These are phyloP conservation scores for Microcebus ravelobensis DNA, from an alignment of 2,113 vertebrate genomes.

Conservation along the genomic window DNA sequence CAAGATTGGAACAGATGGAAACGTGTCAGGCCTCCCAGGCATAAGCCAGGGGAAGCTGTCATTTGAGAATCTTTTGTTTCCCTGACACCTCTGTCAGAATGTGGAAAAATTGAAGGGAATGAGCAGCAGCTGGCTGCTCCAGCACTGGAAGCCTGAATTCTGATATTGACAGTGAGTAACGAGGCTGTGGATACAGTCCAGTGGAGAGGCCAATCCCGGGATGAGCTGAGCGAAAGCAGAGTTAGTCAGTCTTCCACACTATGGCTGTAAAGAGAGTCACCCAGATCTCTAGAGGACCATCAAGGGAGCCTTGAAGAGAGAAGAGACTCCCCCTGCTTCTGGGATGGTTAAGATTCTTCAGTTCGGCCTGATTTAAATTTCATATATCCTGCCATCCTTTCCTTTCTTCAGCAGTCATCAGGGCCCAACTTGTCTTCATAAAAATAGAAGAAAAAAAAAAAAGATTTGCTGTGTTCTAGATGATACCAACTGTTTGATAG, in stretches of 20 bases:
- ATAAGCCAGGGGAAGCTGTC: not conserved
- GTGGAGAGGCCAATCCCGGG: not conserved
- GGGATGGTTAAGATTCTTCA: not conserved
- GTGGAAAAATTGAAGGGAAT: not conserved
- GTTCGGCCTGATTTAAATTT: not conserved
- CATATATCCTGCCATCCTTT: not conserved
- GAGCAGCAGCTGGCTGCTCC: constrained; percentile 35
- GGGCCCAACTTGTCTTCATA: not conserved
- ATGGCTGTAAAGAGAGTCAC: not conserved
- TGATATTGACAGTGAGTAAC: not conserved
- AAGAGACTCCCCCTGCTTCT: not conserved
- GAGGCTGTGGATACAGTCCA: not conserved
- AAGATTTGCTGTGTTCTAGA: not conserved
- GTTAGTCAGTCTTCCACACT: not conserved
- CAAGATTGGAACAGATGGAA: fast-evolving
- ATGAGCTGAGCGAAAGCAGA: not conserved
- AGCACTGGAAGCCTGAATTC: constrained; percentile 7
- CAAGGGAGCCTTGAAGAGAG: not conserved
- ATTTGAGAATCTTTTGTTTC: constrained; percentile 31
- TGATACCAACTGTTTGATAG: not conserved
- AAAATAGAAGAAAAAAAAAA: not conserved
- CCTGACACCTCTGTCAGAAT: constrained; percentile 18
- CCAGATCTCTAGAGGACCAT: not conserved
- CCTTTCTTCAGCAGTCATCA: not conserved
- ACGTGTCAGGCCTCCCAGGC: not conserved